Percentiles rank a stretch among this genome's conserved stretches.
Conservation (phyloP, 2,888 invertebrate species). For the Dynastes grantii region DNA sequence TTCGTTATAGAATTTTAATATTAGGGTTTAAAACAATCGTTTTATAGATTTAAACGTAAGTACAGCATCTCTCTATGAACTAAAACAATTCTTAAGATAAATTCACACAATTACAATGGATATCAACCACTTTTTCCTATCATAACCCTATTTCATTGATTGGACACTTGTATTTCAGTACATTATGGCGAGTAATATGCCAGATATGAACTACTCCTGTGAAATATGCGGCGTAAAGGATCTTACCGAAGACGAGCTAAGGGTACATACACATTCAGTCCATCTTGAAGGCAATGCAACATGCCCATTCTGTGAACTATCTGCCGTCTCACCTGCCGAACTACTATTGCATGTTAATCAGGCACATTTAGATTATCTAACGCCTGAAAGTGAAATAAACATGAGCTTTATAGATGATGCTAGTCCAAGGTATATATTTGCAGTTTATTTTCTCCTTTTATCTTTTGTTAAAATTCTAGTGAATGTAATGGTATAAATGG, state of each 20-base stretch:
- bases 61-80: neutral
- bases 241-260: constrained; percentile 84
- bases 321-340: constrained; percentile 81
- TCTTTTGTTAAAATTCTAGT: constrained; percentile 57
- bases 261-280: constrained; percentile 83
- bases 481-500: constrained; percentile 63
- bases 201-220: constrained; percentile 79
- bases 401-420: constrained; percentile 85
- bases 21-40: constrained; percentile 25
- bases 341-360: constrained; percentile 86
- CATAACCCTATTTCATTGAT: constrained; percentile 42
- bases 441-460: neutral
- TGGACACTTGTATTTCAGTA: constrained; percentile 24
- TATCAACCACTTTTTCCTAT: constrained; percentile 8
- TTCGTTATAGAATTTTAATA: constrained; percentile 39
- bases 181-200: constrained; percentile 73
- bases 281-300: constrained; percentile 86
- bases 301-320: constrained; percentile 88
- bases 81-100: neutral
- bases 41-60: constrained; percentile 37
- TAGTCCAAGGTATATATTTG: constrained; percentile 66
- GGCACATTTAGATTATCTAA: constrained; percentile 87
- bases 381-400: constrained; percentile 82
- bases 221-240: constrained; percentile 91
- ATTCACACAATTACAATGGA: neutral